A percentile compares a stretch with the other conserved stretches of the same genome.
Conservation (phyloP, 1,140 invertebrate genomes). For the Drosophila ananassae region DNA sequence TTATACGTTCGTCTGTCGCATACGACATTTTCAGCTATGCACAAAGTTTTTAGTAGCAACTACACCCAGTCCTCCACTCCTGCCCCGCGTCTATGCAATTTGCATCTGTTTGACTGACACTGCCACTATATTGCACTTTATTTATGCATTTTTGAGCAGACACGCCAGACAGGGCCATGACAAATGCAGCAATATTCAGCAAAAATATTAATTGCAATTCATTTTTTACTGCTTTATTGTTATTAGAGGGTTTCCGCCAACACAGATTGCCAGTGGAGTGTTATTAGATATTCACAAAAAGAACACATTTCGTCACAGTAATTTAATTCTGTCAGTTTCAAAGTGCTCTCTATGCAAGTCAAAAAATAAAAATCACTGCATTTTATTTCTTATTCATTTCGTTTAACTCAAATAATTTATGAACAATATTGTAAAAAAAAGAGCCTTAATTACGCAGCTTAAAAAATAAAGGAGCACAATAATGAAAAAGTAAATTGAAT, state of each 20-base stretch:
- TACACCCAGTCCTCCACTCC: background rate
- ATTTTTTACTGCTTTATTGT: slow-evolving; percentile 16
- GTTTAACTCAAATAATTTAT: background rate
- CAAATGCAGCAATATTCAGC: slow-evolving; percentile 26
- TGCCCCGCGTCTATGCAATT: slow-evolving; percentile 25
- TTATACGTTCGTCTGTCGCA: slow-evolving; percentile 15
- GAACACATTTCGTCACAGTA: background rate
- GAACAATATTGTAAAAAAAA: background rate
- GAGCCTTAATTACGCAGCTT: background rate
- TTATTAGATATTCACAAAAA: background rate
- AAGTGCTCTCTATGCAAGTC: background rate
- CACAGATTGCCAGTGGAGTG: slow-evolving; percentile 8
- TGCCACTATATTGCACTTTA: slow-evolving; percentile 50
- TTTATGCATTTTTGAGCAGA: slow-evolving; percentile 46
- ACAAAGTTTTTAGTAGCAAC: slow-evolving; percentile 36
- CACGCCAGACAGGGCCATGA: slow-evolving; percentile 17
- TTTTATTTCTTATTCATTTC: background rate
- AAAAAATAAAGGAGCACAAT: background rate
- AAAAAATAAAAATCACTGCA: too few relatives aligned
- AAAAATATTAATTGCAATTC: slow-evolving; percentile 42
- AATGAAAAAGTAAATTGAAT: slow-evolving; percentile 10
- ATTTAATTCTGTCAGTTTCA: background rate
- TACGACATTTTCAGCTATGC: slow-evolving; percentile 37
- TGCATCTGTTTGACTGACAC: slow-evolving; percentile 13
- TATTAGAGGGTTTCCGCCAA: slow-evolving; percentile 7